Conservation (phyloP, 2,797 vertebrate genomes). For the Centroberyx gerrardi region DNA sequence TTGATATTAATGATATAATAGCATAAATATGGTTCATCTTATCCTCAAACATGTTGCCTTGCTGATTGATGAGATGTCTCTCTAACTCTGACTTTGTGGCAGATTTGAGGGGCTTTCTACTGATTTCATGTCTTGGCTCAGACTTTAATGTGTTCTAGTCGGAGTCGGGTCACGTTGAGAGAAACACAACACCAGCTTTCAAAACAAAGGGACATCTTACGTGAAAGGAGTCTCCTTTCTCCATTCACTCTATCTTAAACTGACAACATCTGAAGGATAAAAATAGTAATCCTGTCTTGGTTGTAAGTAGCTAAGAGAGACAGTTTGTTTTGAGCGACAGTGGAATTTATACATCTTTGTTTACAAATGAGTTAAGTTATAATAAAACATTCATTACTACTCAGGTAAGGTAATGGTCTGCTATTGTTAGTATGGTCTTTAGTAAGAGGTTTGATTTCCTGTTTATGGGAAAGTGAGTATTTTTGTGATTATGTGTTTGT, state of each 20-base stretch:
- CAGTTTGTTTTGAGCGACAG: not conserved
- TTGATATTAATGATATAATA: too few relatives aligned
- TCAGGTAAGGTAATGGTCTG: not conserved
- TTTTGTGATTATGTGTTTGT: not conserved
- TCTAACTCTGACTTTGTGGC: not conserved
- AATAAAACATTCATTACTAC: not conserved
- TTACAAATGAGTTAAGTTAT: not conserved
- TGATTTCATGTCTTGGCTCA: not conserved
- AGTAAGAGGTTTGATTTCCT: not conserved
- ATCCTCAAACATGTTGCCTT: not conserved
- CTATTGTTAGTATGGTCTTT: not conserved
- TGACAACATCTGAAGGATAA: constrained; percentile 11
- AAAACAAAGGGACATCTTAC: constrained; percentile 33
- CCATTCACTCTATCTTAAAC: constrained; percentile 19
- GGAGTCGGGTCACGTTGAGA: not conserved
- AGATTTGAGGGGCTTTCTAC: not conserved
- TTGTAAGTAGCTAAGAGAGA: not conserved
- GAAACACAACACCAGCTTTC: constrained; percentile 41
- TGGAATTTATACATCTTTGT: constrained; percentile 1
- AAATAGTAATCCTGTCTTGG: constrained; percentile 12
- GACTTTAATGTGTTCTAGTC: not conserved
- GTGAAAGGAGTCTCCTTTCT: constrained; percentile 22
- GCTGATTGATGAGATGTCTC: not conserved
- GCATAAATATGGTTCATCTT: too few relatives aligned
- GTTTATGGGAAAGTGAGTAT: not conserved